These are phyloP conservation scores for Fratercula arctica DNA, from an alignment of 2,797 vertebrate species.

Conservation along the genomic window DNA sequence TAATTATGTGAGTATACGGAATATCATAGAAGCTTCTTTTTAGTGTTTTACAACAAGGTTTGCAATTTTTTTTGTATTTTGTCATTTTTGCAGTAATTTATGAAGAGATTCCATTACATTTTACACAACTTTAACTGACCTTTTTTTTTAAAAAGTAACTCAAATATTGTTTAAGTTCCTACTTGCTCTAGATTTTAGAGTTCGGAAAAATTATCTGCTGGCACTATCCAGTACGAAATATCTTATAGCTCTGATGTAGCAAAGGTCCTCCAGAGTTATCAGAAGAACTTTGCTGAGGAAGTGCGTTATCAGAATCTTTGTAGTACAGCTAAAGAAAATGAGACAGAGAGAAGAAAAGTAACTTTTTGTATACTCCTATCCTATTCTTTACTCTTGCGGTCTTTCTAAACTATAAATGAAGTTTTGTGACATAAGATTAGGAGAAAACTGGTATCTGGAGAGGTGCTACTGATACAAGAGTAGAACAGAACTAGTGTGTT, in stretches of 20 bases:
- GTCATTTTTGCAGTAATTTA: neutral
- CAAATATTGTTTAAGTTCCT: neutral
- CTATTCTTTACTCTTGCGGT: neutral
- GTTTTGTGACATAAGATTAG: neutral
- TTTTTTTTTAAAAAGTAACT: neutral
- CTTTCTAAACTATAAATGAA: neutral
- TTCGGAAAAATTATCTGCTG: neutral
- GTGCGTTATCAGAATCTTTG: neutral
- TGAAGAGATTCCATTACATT: neutral
- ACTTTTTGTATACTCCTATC: neutral
- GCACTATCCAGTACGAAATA: neutral
- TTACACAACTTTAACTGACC: neutral
- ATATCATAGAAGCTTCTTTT: neutral
- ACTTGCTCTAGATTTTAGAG: neutral
- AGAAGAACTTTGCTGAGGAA: neutral
- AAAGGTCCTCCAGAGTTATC: neutral
- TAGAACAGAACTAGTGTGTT: neutral
- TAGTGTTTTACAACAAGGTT: neutral
- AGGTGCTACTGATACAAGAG: neutral
- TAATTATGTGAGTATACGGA: neutral
- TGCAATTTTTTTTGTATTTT: neutral
- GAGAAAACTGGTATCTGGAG: neutral
- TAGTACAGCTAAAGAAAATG: neutral
- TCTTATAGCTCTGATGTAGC: neutral
- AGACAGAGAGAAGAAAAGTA: neutral